These are phyloP conservation scores for Oxyruncus cristatus DNA, from an alignment of 2,113 vertebrate genomes.

Conservation along the genomic window DNA sequence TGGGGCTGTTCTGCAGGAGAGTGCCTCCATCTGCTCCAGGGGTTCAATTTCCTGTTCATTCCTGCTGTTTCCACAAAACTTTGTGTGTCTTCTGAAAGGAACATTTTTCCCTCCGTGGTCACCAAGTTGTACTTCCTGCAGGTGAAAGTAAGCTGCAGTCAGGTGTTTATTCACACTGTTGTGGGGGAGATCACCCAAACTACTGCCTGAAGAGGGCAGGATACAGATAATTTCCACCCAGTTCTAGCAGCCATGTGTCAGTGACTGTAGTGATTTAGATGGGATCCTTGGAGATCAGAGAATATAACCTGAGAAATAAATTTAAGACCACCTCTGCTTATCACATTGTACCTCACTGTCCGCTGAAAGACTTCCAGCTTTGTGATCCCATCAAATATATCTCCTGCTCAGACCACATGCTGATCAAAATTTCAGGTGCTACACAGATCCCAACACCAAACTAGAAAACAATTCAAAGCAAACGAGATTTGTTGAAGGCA, in stretches of 20 bases:
- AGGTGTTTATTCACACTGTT: rapidly evolving
- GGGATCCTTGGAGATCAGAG: background rate
- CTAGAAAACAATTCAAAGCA: background rate
- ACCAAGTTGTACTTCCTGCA: background rate
- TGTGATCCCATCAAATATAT: rapidly evolving
- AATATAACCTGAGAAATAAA: background rate
- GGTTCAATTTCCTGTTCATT: background rate
- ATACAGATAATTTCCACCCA: background rate
- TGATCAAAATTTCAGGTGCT: background rate
- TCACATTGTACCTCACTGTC: background rate
- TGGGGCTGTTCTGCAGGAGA: background rate
- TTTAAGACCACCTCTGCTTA: rapidly evolving
- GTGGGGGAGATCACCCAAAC: background rate
- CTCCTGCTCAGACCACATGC: background rate
- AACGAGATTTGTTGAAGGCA: background rate
- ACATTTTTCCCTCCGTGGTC: background rate
- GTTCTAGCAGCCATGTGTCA: background rate
- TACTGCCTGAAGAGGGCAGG: background rate
- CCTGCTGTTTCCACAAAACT: background rate
- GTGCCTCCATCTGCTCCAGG: background rate
- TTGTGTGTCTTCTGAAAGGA: background rate
- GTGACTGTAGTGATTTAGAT: background rate
- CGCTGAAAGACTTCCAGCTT: background rate
- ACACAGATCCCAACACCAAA: background rate
- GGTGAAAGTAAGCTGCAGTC: background rate